Conservation (phyloP, 2,888 invertebrate genomes). For the Himalopsyche kuldschensis region DNA sequence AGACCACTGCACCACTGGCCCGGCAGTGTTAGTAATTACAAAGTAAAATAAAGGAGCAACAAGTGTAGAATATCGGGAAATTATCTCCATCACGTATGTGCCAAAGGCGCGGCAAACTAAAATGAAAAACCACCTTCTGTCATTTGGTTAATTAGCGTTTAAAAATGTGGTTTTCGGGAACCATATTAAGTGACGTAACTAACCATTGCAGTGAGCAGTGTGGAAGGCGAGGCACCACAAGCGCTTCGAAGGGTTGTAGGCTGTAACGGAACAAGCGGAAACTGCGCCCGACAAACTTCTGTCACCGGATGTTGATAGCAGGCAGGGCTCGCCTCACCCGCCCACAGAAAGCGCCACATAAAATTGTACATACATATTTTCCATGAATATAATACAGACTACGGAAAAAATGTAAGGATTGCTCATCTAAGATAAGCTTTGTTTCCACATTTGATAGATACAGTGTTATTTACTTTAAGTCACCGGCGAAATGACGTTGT, state of each 20-base stretch:
- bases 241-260: background rate
- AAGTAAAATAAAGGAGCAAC: too few species aligned
- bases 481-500: too few species aligned
- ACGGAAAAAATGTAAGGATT: background rate
- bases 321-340: background rate
- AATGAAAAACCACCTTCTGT: too few species aligned
- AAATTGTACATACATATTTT: background rate
- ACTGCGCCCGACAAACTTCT: background rate
- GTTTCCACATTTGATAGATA: too few species aligned
- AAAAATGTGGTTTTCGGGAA: background rate
- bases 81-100: too few species aligned
- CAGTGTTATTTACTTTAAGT: too few species aligned
- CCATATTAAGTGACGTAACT: background rate
- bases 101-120: too few species aligned
- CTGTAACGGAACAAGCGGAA: background rate
- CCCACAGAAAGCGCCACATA: background rate
- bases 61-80: too few species aligned
- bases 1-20: too few species aligned
- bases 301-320: background rate
- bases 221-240: background rate
- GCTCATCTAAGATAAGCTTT: background rate
- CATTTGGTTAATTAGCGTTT: background rate
- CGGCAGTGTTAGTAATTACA: too few species aligned
- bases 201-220: background rate
- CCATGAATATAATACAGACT: background rate